phyloP scores from a whole-genome alignment of 2,113 vertebrate species.

The Cephalopholis sonnerati region DNA sequence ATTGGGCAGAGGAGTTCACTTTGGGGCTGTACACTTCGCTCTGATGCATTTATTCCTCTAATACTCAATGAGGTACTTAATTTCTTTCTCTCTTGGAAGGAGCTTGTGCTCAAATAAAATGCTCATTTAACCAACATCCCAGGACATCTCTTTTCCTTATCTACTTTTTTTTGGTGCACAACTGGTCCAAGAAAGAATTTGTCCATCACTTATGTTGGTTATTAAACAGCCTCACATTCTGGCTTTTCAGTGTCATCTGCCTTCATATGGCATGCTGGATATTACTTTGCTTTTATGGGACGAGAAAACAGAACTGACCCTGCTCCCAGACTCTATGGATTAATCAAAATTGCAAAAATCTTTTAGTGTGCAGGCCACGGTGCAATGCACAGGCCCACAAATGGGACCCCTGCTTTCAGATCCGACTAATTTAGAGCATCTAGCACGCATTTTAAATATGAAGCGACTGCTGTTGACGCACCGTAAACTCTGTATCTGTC shows the following conservation, averaged over 20 bases:
- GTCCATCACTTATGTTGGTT: constrained; percentile 32
- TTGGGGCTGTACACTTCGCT: constrained; percentile 40
- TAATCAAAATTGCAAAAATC: constrained; percentile 42
- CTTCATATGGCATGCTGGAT: constrained; percentile 11
- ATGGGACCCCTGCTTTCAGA: constrained; percentile 5
- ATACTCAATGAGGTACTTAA: constrained; percentile 21
- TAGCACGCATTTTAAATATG: constrained; percentile 48
- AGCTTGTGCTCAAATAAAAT: constrained; percentile 5
- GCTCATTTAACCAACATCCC: not conserved
- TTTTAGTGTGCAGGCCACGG: constrained; percentile 52
- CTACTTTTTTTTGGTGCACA: not conserved
- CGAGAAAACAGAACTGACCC: constrained; percentile 11
- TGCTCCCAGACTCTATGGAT: constrained; percentile 1
- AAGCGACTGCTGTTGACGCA: constrained; percentile 64
- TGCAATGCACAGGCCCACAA: constrained; percentile 39
- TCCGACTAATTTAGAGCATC: constrained; percentile 36
- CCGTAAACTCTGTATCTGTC: constrained; percentile 53
- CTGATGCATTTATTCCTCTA: constrained; percentile 49
- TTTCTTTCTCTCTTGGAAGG: constrained; percentile 19
- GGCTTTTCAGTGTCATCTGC: constrained; percentile 21
- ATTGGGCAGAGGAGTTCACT: constrained; percentile 56
- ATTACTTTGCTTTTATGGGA: constrained; percentile 15
- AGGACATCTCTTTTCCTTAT: not conserved
- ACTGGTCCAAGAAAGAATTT: not conserved
- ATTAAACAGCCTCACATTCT: not conserved